These are phyloP conservation scores for Heliconius himera DNA, from an alignment of 1,140 invertebrate genomes.

Conservation along the genomic window DNA sequence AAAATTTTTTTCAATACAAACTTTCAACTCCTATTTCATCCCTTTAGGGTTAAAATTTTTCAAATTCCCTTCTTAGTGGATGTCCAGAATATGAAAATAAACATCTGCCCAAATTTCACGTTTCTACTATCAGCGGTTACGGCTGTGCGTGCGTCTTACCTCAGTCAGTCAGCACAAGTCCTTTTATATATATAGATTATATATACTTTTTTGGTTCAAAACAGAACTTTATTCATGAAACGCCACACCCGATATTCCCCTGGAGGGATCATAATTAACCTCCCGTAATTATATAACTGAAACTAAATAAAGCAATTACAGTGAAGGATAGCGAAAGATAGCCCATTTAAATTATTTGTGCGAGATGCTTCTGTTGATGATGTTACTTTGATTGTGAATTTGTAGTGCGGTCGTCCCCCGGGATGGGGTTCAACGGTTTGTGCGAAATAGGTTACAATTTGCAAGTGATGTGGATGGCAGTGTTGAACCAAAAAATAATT, in stretches of 20 bases:
- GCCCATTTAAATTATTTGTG: constrained; percentile 38
- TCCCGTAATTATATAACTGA: constrained; percentile 29
- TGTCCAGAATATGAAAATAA: too few relatives aligned
- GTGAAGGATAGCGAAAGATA: constrained; percentile 18
- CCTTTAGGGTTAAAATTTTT: too few relatives aligned
- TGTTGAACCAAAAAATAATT: background rate
- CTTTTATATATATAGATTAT: too few relatives aligned
- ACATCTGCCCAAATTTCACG: too few relatives aligned
- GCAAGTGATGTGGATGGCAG: background rate
- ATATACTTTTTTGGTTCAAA: background rate
- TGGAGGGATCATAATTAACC: constrained; percentile 16
- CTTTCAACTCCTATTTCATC: too few relatives aligned
- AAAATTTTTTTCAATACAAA: too few relatives aligned
- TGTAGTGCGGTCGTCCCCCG: constrained; percentile 32
- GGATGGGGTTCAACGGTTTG: constrained; percentile 26
- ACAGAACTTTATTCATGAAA: background rate
- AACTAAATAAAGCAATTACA: constrained; percentile 38
- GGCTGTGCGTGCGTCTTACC: too few relatives aligned
- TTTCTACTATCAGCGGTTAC: too few relatives aligned
- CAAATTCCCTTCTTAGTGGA: too few relatives aligned
- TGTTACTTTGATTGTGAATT: constrained; percentile 40
- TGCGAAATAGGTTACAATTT: constrained; percentile 24
- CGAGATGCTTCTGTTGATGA: constrained; percentile 34
- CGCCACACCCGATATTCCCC: background rate
- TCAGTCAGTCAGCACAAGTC: too few relatives aligned